Base-by-base conservation (phyloP, 2,797 vertebrate genomes). In the Ficedula albicollis region DNA sequence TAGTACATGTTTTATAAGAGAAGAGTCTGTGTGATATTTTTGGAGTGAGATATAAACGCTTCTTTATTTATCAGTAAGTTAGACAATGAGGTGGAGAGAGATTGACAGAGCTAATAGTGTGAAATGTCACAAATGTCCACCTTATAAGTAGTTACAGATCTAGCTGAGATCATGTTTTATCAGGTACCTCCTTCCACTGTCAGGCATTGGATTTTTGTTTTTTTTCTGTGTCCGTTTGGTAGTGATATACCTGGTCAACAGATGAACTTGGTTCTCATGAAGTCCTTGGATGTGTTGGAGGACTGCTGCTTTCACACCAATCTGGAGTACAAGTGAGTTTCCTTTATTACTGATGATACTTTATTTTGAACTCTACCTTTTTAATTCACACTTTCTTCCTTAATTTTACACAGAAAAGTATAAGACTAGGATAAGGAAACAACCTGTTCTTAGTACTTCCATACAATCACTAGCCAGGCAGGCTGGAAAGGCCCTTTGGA, bases 241-340 rank as follows among this genome's bases (percentile, higher is more conserved):
- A 99, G 99, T 94, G 98, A 99, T 48, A 93, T 98, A 39, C 98
- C 98, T 2, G 97, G 97, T 27, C 98, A 98, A 81, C 98, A 98
- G 84, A 98, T 99, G 91, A 97, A 97, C 11, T 97, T 99, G 29
- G 79, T 98, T 66, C 95, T 99, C 82, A 97, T 98, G 95, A 98
- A 97, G n/a, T 98, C 98, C 34, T 95, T 99, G 80, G 97, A 98
- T 34, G 92, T 95, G 25, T 96, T 99, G 95, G 99, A 99, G 93
- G 91, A 97, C 25, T 99, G 98, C 96, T 98, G 98, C 86, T 99
- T 99, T 95, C 98, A 99, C 94, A 94, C 97, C 30, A 94, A 96
- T 94, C 97, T 99, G 95, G 99, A 99, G 83, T 98, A 99, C 97
- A 99, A 98, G 99, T 99, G 95, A 96, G 98, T 98, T 74, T 89